phyloP scores from a whole-genome alignment of 2,113 vertebrate species.

The Aptenodytes forsteri region DNA sequence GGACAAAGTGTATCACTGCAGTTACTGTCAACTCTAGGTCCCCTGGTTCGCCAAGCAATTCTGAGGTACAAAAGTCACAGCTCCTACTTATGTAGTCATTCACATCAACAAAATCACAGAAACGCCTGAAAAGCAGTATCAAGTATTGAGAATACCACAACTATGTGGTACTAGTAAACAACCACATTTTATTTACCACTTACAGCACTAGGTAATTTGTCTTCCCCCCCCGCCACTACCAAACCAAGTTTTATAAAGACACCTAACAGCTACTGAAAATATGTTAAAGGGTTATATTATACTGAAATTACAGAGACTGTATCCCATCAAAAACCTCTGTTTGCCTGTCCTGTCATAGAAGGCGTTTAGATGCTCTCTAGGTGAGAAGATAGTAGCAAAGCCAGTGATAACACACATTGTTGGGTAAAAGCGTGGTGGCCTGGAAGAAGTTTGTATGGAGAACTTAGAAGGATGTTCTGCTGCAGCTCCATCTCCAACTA shows the following conservation, averaged over 20 bases:
- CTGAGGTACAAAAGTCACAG: neutral
- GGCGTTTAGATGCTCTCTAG: neutral
- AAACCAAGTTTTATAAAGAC: neutral
- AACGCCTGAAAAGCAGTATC: neutral
- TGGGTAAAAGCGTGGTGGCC: neutral
- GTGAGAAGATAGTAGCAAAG: neutral
- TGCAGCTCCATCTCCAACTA: neutral
- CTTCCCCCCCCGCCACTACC: neutral
- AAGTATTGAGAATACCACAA: neutral
- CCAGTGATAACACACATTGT: fast-evolving
- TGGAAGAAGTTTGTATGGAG: neutral
- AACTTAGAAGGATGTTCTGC: neutral
- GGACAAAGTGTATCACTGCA: neutral
- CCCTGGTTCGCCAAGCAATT: neutral
- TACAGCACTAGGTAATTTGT: neutral
- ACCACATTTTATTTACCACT: neutral
- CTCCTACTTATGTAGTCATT: neutral
- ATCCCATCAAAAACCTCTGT: neutral
- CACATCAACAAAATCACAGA: neutral
- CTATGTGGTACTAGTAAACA: neutral
- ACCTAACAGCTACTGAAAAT: neutral
- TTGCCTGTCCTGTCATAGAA: neutral
- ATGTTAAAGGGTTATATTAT: neutral
- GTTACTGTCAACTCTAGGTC: neutral
- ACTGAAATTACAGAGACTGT: neutral